Evolutionary conservation across 2,888 invertebrate genomes (phyloP).

Genomic region (Brachypterus glaber): DNA sequence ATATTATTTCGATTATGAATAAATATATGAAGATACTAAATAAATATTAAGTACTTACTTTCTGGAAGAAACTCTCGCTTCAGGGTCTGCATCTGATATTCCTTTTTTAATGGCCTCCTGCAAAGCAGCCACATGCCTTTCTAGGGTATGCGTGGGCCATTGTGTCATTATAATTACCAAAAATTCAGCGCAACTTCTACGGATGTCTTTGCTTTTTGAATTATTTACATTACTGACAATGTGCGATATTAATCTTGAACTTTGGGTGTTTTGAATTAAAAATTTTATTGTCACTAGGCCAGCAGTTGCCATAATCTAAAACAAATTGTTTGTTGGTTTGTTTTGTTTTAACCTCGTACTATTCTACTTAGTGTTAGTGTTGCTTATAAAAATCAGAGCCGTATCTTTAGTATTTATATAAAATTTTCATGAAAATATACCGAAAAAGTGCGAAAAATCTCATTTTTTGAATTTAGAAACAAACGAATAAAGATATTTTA

Average conservation of each 20-base stretch:
- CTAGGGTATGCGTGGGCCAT: conserved; percentile 79
- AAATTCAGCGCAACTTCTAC: conserved; percentile 70
- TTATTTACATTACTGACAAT: conserved; percentile 63
- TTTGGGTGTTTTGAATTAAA: conserved; percentile 76
- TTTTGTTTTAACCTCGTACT: too few relatives aligned
- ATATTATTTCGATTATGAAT: too few relatives aligned
- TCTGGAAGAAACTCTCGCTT: conserved; percentile 72
- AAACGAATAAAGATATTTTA: too few relatives aligned
- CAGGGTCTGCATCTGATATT: conserved; percentile 87
- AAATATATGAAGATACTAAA: too few relatives aligned
- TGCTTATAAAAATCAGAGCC: too few relatives aligned
- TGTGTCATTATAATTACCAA: conserved; percentile 71
- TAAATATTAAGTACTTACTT: too few relatives aligned
- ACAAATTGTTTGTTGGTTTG: too few relatives aligned
- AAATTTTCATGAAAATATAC: too few relatives aligned
- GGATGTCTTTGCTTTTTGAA: conserved; percentile 88
- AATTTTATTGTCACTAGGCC: conserved; percentile 79
- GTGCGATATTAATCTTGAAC: conserved; percentile 69
- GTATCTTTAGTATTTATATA: too few relatives aligned
- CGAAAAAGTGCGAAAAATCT: too few relatives aligned
- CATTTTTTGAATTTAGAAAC: too few relatives aligned
- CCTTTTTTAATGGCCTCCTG: conserved; percentile 80
- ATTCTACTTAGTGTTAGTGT: too few relatives aligned
- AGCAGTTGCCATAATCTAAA: conserved; percentile 80
- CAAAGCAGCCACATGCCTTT: conserved; percentile 66